phyloP scores from a whole-genome alignment of 2,888 invertebrate species.

The Caenorhabditis sp. region DNA sequence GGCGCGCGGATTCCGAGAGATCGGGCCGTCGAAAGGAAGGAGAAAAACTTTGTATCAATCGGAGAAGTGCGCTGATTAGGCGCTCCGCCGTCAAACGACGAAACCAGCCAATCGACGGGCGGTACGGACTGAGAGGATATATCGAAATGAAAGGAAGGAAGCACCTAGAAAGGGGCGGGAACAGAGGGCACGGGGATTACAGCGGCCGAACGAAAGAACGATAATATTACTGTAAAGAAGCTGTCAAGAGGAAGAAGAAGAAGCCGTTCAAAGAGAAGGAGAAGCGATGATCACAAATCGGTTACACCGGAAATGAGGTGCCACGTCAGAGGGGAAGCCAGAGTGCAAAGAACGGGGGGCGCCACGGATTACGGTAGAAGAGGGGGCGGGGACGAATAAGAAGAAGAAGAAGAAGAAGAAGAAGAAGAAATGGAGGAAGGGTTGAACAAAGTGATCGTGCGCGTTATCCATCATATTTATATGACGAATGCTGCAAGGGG shows the following conservation, averaged over 20 bases:
- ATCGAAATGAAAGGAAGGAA: conserved; percentile 1
- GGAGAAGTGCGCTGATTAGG: conserved; percentile 45
- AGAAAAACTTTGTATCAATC: conserved; percentile 56
- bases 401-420: background rate
- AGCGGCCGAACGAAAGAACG: background rate
- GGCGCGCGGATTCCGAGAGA: no score
- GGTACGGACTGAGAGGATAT: conserved; percentile 27
- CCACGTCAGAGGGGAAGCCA: conserved; percentile 11
- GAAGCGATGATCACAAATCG: conserved; percentile 30
- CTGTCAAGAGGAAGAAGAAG: background rate
- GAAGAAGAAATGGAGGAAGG: background rate
- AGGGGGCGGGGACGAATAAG: background rate
- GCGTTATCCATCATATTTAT: conserved; percentile 49
- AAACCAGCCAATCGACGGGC: conserved; percentile 47
- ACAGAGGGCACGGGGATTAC: background rate
- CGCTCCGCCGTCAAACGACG: conserved; percentile 33
- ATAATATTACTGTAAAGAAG: background rate
- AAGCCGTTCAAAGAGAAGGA: background rate
- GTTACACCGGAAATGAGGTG: conserved; percentile 23
- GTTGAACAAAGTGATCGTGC: conserved; percentile 24
- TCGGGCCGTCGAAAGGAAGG: conserved; percentile 10
- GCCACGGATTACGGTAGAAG: conserved; percentile 10
- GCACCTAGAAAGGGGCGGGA: background rate
- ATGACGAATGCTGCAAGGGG: conserved; percentile 33
- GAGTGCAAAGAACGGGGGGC: conserved; percentile 6